These are phyloP conservation scores for Lordiphosa andalusiaca DNA, from an alignment of 2,888 invertebrate genomes.

Conservation along the genomic window DNA sequence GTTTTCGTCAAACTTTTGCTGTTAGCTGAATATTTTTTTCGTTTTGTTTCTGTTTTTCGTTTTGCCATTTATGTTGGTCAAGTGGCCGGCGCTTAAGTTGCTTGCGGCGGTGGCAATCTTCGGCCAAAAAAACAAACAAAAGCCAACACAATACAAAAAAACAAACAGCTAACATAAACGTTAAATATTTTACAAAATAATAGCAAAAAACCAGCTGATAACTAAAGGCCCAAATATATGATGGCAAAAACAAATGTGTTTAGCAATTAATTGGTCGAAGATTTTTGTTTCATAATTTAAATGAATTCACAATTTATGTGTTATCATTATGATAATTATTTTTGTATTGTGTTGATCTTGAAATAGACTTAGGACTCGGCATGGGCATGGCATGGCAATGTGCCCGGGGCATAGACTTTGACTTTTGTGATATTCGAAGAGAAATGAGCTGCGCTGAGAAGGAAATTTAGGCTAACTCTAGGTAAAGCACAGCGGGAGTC, in stretches of 20 bases:
- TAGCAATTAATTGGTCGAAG: conserved; percentile 39
- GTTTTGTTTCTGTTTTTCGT: conserved; percentile 6
- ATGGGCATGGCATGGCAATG: too few relatives aligned
- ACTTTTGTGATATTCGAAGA: too few relatives aligned
- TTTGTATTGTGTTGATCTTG: conserved; percentile 36
- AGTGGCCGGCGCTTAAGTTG: conserved; percentile 51
- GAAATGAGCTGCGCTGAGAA: too few relatives aligned
- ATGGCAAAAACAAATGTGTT: conserved; percentile 18
- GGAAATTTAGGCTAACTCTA: too few relatives aligned
- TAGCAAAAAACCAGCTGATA: conserved; percentile 8
- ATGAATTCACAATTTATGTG: conserved; percentile 61
- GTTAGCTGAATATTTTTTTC: conserved; percentile 36
- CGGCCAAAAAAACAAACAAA: conserved; percentile 29
- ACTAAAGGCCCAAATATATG: conserved; percentile 6
- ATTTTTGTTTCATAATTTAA: conserved; percentile 62
- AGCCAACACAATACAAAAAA: conserved; percentile 24
- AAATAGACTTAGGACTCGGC: conserved; percentile 3
- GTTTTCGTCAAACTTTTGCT: conserved; percentile 34
- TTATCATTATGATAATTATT: conserved; percentile 10
- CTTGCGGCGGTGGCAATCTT: conserved; percentile 42
- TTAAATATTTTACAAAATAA: conserved; percentile 52
- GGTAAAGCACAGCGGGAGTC: too few relatives aligned
- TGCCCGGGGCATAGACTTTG: too few relatives aligned
- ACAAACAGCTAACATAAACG: conserved; percentile 66
- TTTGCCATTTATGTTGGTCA: conserved; percentile 69